Evolutionary conservation across 2,797 vertebrate species (phyloP), one percentile per base, ranked within the genome.

Genomic region (Lycodopsis pacificus): DNA sequence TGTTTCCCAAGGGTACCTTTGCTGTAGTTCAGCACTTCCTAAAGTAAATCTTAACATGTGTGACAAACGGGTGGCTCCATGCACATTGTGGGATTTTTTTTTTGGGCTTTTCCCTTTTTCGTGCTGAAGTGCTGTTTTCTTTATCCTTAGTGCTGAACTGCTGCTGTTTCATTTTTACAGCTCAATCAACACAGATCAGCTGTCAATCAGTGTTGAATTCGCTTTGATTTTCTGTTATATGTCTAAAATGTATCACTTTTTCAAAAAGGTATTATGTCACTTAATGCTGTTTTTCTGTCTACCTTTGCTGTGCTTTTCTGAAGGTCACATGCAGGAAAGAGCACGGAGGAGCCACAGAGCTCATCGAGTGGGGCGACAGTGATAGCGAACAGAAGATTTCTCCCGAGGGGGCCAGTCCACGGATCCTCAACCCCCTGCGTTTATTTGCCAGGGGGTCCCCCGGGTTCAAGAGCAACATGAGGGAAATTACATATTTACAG

Each of bases 391-490:
- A 96, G 89, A 96, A 95, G 20, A 67, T 96, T 83, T 96, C 96
- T 42, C 96, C 96, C 92, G 96, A 95, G 0, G 94, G 95, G 59
- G 96, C 94, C 62, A 97, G 96, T 76, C 95, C 97, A 13, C 96
- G 96, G 82, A 93, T 97, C 88, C 94, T 97, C 88, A 99, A 96
- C 85, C 97, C 98, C 64, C 91, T 99, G 77, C 97, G 97, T 30
- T 94, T 99, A 66, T 99, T 99, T 87, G 96, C 98, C 74, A 97
- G 94, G 75, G 96, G 96, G 74, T 96, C 97, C 79, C 95, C 96
- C 0, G 95, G 94, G 81, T 94, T 97, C 77, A 97, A 96, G 89
- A 94, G 96, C 1, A 95, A 94, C 91, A 90, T 93, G 78, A 93
- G 93, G 91, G 97, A 97, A 80, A 88, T 96, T 90, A 93, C 96